Percentiles rank a stretch among this genome's conserved stretches.
These are phyloP conservation scores for Metridium senile DNA, from an alignment of 92 coral and sea anemone genomes.

Conservation along the genomic window DNA sequence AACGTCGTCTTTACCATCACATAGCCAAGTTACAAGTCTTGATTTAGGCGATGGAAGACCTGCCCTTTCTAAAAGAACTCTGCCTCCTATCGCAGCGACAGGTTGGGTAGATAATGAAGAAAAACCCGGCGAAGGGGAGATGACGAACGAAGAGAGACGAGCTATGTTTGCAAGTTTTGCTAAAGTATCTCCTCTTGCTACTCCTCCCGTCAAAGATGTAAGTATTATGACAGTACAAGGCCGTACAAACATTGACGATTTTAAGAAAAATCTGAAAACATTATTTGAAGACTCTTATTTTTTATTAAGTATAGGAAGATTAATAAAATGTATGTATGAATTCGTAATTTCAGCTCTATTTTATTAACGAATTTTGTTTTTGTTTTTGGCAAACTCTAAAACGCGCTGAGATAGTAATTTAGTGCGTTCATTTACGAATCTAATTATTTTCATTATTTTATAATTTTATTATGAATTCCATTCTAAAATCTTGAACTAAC, in stretches of 20 bases:
- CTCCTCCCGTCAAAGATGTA: constrained; percentile 6
- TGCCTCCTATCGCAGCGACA: neutral
- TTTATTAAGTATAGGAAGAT: too few relatives aligned
- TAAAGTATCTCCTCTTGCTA: constrained; percentile 8
- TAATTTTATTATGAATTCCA: too few relatives aligned
- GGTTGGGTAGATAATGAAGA: neutral
- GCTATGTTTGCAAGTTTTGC: neutral
- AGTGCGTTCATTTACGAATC: too few relatives aligned
- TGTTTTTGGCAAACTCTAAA: too few relatives aligned
- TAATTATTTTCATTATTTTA: too few relatives aligned
- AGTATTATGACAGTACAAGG: neutral
- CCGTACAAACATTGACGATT: neutral
- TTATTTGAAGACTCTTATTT: too few relatives aligned
- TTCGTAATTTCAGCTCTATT: too few relatives aligned
- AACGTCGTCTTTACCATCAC: neutral
- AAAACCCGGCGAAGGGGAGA: neutral
- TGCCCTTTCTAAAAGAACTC: neutral
- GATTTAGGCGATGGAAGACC: neutral
- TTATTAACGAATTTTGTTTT: too few relatives aligned
- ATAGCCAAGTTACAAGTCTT: neutral
- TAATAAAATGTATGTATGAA: too few relatives aligned
- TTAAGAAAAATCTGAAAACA: neutral
- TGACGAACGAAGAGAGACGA: neutral
- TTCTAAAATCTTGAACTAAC: too few relatives aligned
- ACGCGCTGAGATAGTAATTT: too few relatives aligned